Evolutionary conservation across 2,113 vertebrate genomes (phyloP).

Genomic region (Labeo rohita): DNA sequence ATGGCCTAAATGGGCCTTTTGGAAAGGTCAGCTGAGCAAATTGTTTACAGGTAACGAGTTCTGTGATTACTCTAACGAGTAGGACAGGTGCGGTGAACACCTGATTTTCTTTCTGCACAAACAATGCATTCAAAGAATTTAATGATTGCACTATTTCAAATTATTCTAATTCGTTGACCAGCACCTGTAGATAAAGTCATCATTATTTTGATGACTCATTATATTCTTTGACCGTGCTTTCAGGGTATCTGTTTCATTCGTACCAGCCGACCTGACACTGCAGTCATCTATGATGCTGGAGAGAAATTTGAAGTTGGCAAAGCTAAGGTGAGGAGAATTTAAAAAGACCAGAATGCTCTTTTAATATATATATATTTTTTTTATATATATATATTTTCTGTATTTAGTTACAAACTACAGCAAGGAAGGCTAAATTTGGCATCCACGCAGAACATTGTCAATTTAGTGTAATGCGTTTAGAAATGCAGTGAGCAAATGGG

Average conservation of each 20-base stretch:
- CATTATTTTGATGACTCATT: no score
- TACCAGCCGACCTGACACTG: slow-evolving; percentile 78
- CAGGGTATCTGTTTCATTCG: slow-evolving; percentile 87
- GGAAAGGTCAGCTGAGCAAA: no score
- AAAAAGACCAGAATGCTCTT: background rate
- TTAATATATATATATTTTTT: background rate
- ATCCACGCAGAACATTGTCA: background rate
- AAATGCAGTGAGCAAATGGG: background rate
- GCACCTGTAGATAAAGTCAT: no score
- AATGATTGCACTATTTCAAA: no score
- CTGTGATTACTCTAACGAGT: no score
- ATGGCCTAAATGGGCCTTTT: no score
- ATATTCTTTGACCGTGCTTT: background rate
- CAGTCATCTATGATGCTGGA: slow-evolving; percentile 78
- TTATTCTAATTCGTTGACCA: no score
- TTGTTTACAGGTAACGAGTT: no score
- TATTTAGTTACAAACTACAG: background rate
- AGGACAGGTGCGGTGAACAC: no score
- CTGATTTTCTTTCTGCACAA: no score
- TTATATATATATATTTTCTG: background rate
- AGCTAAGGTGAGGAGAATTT: slow-evolving; percentile 76
- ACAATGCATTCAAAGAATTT: no score
- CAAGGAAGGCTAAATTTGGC: background rate
- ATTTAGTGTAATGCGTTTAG: background rate
- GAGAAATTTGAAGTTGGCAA: slow-evolving; percentile 83